Evolutionary conservation across 30 jellyfish, hydroid and myxozoan genomes (phyloP).

Genomic region (Aurelia sp.): DNA sequence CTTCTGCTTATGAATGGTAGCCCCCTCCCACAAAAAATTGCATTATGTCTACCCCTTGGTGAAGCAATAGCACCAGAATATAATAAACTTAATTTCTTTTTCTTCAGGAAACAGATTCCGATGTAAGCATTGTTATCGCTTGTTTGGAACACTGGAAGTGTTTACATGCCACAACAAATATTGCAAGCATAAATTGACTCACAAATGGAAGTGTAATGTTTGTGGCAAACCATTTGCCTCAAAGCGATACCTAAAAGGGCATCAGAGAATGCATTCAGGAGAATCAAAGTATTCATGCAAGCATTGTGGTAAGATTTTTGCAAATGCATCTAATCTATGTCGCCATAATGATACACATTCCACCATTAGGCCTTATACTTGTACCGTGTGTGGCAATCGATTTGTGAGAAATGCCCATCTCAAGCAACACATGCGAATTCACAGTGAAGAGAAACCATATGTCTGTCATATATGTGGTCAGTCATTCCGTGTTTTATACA

Average conservation of each 20-base stretch:
- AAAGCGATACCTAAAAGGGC: constrained; percentile 58
- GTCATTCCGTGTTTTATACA: constrained; percentile 62
- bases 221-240: constrained; percentile 73
- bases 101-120: constrained; percentile 42
- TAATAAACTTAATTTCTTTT: neutral
- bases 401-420: constrained; percentile 67
- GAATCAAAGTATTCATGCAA: constrained; percentile 62
- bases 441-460: constrained; percentile 67
- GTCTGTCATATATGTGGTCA: constrained; percentile 70
- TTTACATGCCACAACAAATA: constrained; percentile 41
- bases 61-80: too few species aligned
- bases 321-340: constrained; percentile 64
- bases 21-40: too few species aligned
- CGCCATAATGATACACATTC: constrained; percentile 55
- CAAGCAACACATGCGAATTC: constrained; percentile 63
- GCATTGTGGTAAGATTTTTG: constrained; percentile 60
- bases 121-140: constrained; percentile 53
- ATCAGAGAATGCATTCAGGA: constrained; percentile 54
- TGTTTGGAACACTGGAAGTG: constrained; percentile 47
- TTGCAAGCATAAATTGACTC: constrained; percentile 44
- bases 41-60: too few species aligned
- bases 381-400: constrained; percentile 45
- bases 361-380: constrained; percentile 29
- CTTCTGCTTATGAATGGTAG: too few species aligned
- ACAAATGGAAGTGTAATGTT: constrained; percentile 52